phyloP scores from a whole-genome alignment of 2,888 invertebrate species.

The Tipula lateralis region DNA sequence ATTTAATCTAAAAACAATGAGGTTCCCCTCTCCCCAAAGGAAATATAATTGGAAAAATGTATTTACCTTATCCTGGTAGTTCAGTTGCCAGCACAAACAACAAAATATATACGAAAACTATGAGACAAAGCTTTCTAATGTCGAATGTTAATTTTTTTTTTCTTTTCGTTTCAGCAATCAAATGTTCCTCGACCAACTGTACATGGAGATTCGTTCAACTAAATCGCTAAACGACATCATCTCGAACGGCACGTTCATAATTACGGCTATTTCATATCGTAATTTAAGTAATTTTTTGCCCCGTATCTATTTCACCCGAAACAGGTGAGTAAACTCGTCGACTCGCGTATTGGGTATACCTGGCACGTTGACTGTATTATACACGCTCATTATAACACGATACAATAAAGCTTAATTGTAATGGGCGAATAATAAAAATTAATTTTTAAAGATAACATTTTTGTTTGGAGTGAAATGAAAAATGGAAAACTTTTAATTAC shows the following conservation, averaged over 20 bases:
- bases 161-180: constrained; percentile 44
- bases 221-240: constrained; percentile 45
- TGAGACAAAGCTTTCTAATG: not conserved
- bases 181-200: constrained; percentile 48
- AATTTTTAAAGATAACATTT: not conserved
- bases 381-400: not conserved
- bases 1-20: not conserved
- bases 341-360: not conserved
- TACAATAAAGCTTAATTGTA: not conserved
- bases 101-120: not conserved
- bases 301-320: constrained; percentile 47
- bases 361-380: not conserved
- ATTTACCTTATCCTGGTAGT: not conserved
- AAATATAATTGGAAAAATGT: not conserved
- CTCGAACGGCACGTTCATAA: constrained; percentile 47
- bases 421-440: not conserved
- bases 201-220: constrained; percentile 46
- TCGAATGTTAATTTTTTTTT: not conserved
- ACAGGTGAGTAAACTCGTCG: constrained; percentile 42
- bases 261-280: constrained; percentile 48
- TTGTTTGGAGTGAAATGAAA: not conserved
- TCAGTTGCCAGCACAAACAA: not conserved
- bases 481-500: not conserved
- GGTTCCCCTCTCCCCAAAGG: not conserved
- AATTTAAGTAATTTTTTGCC: constrained; percentile 49